A percentile compares a stretch with the other conserved stretches of the same genome.
Conservation (phyloP, 2,888 invertebrate genomes). For the Deilephila porcellus region DNA sequence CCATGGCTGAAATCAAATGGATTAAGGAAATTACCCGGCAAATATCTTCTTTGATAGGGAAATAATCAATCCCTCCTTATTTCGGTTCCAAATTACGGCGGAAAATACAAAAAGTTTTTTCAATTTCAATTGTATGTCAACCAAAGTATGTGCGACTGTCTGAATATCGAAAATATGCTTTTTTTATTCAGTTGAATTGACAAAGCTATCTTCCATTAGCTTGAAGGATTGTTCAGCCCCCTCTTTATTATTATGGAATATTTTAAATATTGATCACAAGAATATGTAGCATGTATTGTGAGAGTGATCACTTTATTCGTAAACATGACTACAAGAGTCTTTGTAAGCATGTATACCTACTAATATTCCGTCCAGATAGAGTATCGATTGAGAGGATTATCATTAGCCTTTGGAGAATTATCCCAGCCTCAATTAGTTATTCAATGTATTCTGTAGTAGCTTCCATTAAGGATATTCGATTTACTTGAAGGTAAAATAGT, state of each 20-base stretch:
- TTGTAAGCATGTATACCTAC: too few relatives aligned
- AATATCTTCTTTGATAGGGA: background rate
- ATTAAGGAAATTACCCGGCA: slow-evolving; percentile 3
- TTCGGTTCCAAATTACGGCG: background rate
- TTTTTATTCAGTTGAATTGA: background rate
- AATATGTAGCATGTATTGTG: too few relatives aligned
- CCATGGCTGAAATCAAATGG: background rate
- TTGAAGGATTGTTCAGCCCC: background rate
- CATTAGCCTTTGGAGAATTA: too few relatives aligned
- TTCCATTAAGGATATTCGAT: too few relatives aligned
- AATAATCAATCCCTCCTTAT: slow-evolving; percentile 5
- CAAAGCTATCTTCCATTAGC: background rate
- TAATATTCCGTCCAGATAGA: too few relatives aligned
- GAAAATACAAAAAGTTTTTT: slow-evolving; percentile 7
- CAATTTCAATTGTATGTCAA: slow-evolving; percentile 1
- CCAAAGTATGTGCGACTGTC: background rate
- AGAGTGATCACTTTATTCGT: too few relatives aligned
- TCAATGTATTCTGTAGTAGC: too few relatives aligned
- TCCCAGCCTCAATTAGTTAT: too few relatives aligned
- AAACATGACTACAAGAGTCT: too few relatives aligned
- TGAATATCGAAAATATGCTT: background rate
- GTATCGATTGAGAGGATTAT: too few relatives aligned
- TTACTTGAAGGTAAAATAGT: too few relatives aligned
- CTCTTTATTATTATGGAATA: background rate
- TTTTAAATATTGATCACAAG: too few relatives aligned